These are phyloP conservation scores for Orussus abietinus DNA, from an alignment of 1,140 invertebrate genomes.

Conservation along the genomic window DNA sequence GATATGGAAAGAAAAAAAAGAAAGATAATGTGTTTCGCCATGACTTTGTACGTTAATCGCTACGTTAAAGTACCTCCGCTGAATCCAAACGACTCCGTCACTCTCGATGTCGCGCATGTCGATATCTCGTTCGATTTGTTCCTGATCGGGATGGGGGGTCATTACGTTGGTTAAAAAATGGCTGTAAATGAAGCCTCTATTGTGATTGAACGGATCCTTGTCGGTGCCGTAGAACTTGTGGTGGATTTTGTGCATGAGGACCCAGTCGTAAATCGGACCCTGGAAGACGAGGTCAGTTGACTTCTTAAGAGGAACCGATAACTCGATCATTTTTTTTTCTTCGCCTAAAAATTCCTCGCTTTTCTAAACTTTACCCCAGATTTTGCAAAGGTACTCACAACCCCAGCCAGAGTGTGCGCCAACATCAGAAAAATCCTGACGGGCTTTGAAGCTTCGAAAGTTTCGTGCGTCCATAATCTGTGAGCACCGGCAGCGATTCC, in stretches of 20 bases:
- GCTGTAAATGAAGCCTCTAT: constrained; percentile 80
- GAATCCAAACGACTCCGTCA: constrained; percentile 83
- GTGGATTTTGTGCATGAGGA: constrained; percentile 80
- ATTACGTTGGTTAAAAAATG: constrained; percentile 71
- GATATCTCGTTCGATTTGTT: constrained; percentile 65
- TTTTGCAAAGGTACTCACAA: constrained; percentile 58
- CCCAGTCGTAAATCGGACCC: constrained; percentile 76
- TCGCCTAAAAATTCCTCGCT: neutral
- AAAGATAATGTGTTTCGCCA: neutral
- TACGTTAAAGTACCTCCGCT: constrained; percentile 68
- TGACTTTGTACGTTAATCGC: neutral
- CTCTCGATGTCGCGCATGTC: constrained; percentile 81
- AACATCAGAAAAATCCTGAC: constrained; percentile 74
- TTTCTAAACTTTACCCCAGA: constrained; percentile 3
- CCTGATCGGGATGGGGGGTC: constrained; percentile 68
- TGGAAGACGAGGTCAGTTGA: constrained; percentile 42
- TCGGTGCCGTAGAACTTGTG: constrained; percentile 86
- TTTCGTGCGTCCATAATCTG: constrained; percentile 83
- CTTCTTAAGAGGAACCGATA: constrained; percentile 4
- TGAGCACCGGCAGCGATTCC: constrained; percentile 85
- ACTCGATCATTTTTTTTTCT: neutral
- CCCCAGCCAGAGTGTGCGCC: constrained; percentile 75
- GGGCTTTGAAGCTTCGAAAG: constrained; percentile 70
- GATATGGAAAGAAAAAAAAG: constrained; percentile 5
- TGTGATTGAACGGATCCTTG: constrained; percentile 85